Conservation (phyloP, 2,888 invertebrate genomes). For the Branchellion lobata region DNA sequence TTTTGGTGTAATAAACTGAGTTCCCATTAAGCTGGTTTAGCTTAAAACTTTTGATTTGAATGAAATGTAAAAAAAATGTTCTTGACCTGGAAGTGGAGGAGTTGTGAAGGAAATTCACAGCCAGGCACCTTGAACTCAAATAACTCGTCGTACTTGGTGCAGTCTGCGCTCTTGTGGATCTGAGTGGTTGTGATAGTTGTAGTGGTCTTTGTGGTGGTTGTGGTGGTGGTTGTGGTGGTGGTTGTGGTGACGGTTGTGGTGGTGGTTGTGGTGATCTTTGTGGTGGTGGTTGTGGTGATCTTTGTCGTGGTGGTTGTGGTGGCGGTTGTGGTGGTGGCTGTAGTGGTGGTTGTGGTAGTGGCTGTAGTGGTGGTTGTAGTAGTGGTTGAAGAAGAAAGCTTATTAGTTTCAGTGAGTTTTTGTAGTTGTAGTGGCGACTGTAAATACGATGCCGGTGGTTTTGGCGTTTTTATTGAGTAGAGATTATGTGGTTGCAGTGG, state of each 20-base stretch:
- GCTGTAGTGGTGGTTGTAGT: background rate
- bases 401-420: no score
- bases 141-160: slow-evolving; percentile 77
- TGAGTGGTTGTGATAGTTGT: slow-evolving; percentile 53
- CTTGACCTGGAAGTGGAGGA: slow-evolving; percentile 72
- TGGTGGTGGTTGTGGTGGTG: background rate
- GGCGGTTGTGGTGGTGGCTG: background rate
- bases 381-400: background rate
- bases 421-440: background rate
- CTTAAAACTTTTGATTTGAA: no score
- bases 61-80: no score
- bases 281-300: background rate
- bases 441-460: background rate
- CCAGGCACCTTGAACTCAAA: slow-evolving; percentile 71
- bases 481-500: no score
- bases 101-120: slow-evolving; percentile 67
- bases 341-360: background rate
- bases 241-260: no score
- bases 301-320: background rate
- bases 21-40: no score
- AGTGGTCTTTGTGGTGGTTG: background rate
- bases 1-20: no score
- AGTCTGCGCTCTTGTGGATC: slow-evolving; percentile 71
- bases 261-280: background rate
- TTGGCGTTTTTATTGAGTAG: background rate